phyloP scores from a whole-genome alignment of 2,113 vertebrate species.

The Corapipo altera region DNA sequence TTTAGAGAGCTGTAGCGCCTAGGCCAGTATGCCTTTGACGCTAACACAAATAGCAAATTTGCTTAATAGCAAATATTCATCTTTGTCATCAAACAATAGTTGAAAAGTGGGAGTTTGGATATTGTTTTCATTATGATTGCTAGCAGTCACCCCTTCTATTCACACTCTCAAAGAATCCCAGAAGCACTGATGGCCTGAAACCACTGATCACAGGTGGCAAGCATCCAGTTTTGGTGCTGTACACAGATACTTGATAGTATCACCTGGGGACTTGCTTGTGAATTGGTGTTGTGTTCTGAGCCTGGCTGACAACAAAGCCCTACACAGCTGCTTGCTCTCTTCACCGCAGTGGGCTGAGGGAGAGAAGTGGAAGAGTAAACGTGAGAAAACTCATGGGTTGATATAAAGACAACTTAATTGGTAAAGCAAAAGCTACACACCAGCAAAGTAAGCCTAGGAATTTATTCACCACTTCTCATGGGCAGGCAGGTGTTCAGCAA shows the following conservation, averaged over 20 bases:
- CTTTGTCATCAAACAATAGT: background rate
- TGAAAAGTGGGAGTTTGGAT: background rate
- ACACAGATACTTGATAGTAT: background rate
- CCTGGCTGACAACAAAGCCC: background rate
- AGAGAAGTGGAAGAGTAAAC: background rate
- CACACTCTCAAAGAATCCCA: background rate
- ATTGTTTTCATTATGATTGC: background rate
- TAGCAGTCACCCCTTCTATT: background rate
- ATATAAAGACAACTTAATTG: background rate
- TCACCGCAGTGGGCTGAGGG: background rate
- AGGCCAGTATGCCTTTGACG: background rate
- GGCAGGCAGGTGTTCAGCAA: background rate
- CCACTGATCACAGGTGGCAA: background rate
- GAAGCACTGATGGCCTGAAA: background rate
- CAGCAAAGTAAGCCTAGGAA: background rate
- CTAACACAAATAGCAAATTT: background rate
- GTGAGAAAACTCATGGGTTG: background rate
- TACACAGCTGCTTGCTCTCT: accelerated
- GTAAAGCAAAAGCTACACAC: background rate
- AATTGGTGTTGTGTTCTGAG: background rate
- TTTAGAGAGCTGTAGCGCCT: background rate
- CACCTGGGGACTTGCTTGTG: background rate
- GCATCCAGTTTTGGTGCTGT: background rate
- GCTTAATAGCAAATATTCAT: background rate
- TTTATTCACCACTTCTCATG: background rate